A percentile compares a stretch with the other conserved stretches of the same genome.
Conservation (phyloP, 2,888 invertebrate species). For the Hyposoter dolosus region DNA sequence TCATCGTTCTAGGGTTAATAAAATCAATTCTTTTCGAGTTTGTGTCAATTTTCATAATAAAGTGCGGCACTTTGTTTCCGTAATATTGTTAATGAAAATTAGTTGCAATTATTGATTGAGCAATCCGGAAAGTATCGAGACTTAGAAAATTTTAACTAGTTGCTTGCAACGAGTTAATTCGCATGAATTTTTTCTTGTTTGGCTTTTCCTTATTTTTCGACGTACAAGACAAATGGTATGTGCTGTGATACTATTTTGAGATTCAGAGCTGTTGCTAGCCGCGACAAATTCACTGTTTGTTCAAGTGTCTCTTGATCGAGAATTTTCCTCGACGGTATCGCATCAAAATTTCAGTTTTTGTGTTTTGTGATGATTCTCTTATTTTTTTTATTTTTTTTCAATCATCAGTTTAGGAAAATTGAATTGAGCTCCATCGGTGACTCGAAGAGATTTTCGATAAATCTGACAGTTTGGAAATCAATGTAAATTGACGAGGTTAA, state of each 20-base stretch:
- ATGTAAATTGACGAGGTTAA: neutral
- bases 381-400: neutral
- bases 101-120: neutral
- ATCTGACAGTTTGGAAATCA: neutral
- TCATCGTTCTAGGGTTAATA: no score
- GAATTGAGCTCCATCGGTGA: neutral
- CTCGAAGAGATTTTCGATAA: neutral
- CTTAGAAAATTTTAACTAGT: neutral
- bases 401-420: neutral
- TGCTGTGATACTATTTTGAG: slow-evolving; percentile 54
- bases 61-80: neutral
- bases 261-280: slow-evolving; percentile 49
- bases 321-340: slow-evolving; percentile 22
- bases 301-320: slow-evolving; percentile 29
- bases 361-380: neutral
- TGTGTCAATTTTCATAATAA: neutral
- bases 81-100: neutral
- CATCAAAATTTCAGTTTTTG: neutral
- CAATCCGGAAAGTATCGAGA: neutral
- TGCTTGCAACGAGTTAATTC: neutral
- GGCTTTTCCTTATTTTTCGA: slow-evolving; percentile 15
- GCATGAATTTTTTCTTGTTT: neutral
- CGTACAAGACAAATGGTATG: neutral
- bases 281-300: slow-evolving; percentile 40
- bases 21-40: neutral